These are phyloP conservation scores for Lepas anatifera DNA, from an alignment of 2,888 invertebrate genomes.

Conservation along the genomic window DNA sequence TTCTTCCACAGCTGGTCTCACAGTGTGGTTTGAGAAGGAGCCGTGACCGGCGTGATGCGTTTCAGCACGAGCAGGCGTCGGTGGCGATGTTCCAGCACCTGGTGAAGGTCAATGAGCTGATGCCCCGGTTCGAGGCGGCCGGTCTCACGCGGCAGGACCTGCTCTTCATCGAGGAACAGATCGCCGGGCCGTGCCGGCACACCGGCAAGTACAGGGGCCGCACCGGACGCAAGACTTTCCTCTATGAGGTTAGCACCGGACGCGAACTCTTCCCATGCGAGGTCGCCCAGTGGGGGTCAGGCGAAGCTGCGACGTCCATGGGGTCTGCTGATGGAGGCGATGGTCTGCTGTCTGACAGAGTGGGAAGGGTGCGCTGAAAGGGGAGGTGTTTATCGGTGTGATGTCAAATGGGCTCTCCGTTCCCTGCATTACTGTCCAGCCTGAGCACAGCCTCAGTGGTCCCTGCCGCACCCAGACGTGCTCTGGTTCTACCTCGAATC, in stretches of 20 bases:
- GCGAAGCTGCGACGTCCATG: background rate
- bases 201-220: conserved; percentile 27
- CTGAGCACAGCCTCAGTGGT: too few relatives aligned
- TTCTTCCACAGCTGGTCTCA: too few relatives aligned
- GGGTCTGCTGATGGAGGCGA: background rate
- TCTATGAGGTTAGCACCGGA: conserved; percentile 38
- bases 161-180: conserved; percentile 39
- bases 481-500: too few relatives aligned
- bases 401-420: background rate
- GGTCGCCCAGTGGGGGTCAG: background rate
- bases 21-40: background rate
- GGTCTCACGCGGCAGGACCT: conserved; percentile 32
- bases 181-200: conserved; percentile 29
- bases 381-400: background rate
- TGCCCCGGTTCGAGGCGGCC: conserved; percentile 30
- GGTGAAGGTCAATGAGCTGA: conserved; percentile 30
- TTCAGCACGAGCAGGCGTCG: conserved; percentile 44
- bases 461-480: too few relatives aligned
- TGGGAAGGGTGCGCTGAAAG: background rate
- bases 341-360: background rate
- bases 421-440: too few relatives aligned
- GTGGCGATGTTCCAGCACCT: conserved; percentile 38
- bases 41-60: too few relatives aligned
- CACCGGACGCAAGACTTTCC: conserved; percentile 35
- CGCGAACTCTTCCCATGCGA: background rate